Evolutionary conservation across 2,888 invertebrate genomes (phyloP).

Genomic region (Sialis fuliginosa): DNA sequence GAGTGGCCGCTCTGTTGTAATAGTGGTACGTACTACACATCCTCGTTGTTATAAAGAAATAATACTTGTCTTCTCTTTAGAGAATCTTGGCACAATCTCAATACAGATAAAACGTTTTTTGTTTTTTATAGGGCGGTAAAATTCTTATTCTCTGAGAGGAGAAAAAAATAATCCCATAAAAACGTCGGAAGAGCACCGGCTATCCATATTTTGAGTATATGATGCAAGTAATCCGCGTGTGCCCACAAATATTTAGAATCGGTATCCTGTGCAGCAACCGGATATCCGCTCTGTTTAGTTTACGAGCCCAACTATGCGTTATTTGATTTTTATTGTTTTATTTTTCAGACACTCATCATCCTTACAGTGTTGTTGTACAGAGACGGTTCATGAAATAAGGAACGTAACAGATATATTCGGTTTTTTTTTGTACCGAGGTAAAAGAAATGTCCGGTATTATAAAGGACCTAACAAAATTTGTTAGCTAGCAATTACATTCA

Average conservation of each 20-base stretch:
- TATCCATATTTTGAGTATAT: slow-evolving; percentile 1
- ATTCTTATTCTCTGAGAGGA: neutral
- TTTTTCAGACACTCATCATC: neutral
- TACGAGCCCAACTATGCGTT: slow-evolving; percentile 11
- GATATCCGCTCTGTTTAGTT: slow-evolving; percentile 12
- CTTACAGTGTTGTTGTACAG: too few relatives aligned
- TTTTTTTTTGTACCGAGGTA: too few relatives aligned
- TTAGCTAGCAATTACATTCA: too few relatives aligned
- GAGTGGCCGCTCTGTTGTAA: too few relatives aligned
- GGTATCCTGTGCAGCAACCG: neutral
- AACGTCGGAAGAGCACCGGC: slow-evolving; percentile 4
- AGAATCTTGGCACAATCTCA: slow-evolving; percentile 9
- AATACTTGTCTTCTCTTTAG: slow-evolving; percentile 6
- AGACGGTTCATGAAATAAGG: too few relatives aligned
- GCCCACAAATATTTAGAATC: too few relatives aligned
- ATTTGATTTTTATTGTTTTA: slow-evolving; percentile 6
- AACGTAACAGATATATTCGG: too few relatives aligned
- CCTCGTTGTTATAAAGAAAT: slow-evolving; percentile 2
- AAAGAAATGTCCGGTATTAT: too few relatives aligned
- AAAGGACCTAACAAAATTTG: too few relatives aligned
- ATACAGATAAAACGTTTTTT: slow-evolving; percentile 8
- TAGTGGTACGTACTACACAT: too few relatives aligned
- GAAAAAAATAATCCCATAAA: slow-evolving; percentile 6
- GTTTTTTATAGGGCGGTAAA: slow-evolving; percentile 1
- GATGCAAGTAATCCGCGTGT: neutral